Percentiles rank a stretch among this genome's conserved stretches.
These are phyloP conservation scores for Pipistrellus nathusii DNA, from an alignment of 2,797 vertebrate species.

Conservation along the genomic window DNA sequence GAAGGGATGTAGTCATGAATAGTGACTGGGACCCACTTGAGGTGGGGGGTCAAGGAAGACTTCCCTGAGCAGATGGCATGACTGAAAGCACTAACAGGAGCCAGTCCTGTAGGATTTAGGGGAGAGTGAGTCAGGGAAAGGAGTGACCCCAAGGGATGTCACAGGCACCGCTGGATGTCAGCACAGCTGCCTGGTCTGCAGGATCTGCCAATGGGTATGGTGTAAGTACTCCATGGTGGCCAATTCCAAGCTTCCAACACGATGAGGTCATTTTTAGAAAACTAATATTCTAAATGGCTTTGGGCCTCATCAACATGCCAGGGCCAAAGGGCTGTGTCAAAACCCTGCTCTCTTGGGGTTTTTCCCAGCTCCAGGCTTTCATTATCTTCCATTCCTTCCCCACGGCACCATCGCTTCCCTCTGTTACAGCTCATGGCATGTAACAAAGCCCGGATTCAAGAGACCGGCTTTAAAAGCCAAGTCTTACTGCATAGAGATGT, in stretches of 20 bases:
- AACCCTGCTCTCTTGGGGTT: background rate
- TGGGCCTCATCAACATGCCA: background rate
- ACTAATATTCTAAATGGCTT: background rate
- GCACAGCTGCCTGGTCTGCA: background rate
- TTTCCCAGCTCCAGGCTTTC: background rate
- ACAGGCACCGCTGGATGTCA: background rate
- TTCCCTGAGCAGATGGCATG: background rate
- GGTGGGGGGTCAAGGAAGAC: background rate
- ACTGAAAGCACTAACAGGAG: background rate
- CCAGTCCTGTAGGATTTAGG: background rate
- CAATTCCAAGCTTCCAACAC: background rate
- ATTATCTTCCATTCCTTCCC: background rate
- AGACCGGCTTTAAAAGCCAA: constrained; percentile 26
- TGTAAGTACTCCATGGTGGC: background rate
- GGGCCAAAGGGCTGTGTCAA: background rate
- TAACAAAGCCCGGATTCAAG: background rate
- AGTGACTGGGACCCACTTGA: background rate
- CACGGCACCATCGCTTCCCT: background rate
- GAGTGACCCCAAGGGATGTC: background rate
- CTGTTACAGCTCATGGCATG: background rate
- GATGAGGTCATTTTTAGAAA: background rate
- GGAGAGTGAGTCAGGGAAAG: background rate
- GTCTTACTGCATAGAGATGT: background rate
- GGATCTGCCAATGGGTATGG: background rate
- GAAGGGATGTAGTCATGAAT: background rate